Conservation (phyloP, 2,888 invertebrate species). For the Rotaria macrura region DNA sequence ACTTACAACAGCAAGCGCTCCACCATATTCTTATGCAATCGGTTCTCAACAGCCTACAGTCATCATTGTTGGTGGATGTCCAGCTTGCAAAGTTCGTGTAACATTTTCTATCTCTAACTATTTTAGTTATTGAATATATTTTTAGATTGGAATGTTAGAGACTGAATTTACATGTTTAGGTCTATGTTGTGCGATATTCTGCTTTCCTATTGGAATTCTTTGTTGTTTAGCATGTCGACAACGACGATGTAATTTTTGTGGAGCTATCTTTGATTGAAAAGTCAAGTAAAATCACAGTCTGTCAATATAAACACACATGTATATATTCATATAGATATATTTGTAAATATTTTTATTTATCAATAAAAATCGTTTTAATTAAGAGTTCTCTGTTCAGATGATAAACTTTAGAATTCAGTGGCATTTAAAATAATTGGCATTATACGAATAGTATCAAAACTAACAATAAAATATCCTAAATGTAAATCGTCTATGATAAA, state of each 20-base stretch:
- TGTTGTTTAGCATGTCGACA: conserved; percentile 74
- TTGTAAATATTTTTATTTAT: too few species aligned
- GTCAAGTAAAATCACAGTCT: background rate
- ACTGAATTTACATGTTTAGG: conserved; percentile 76
- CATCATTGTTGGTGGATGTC: conserved; percentile 73
- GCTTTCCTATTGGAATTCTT: conserved; percentile 74
- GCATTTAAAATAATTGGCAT: too few species aligned
- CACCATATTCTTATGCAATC: background rate
- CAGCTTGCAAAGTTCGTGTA: conserved; percentile 63
- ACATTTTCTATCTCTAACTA: background rate
- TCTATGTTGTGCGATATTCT: conserved; percentile 69
- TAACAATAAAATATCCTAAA: too few species aligned
- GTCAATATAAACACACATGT: too few species aligned
- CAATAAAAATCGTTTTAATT: too few species aligned
- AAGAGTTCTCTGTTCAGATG: too few species aligned
- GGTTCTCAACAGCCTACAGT: conserved; percentile 49
- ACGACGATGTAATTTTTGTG: conserved; percentile 74
- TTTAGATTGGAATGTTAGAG: conserved; percentile 62
- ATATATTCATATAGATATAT: too few species aligned
- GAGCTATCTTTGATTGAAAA: conserved; percentile 62
- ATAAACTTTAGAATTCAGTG: too few species aligned
- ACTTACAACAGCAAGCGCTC: background rate
- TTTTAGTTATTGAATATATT: background rate
- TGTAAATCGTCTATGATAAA: too few species aligned
- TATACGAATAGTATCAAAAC: too few species aligned